A percentile compares a stretch with the other conserved stretches of the same genome.
These are phyloP conservation scores for Octomys mimax DNA, from an alignment of 2,797 vertebrate species.

Conservation along the genomic window DNA sequence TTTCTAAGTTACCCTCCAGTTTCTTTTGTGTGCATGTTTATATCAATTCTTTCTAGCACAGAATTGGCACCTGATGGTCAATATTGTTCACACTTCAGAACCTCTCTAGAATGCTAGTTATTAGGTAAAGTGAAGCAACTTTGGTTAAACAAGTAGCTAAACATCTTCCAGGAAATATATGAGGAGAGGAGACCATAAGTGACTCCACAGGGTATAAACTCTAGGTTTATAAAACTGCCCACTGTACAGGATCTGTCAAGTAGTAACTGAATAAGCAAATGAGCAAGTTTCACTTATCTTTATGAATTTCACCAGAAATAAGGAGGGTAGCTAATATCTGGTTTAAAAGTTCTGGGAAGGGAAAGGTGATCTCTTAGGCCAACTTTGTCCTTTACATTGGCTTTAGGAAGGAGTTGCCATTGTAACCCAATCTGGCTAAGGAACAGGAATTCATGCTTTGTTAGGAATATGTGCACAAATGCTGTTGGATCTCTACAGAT, in stretches of 20 bases:
- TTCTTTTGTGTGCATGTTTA: background rate
- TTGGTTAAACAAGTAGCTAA: background rate
- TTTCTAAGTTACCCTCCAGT: background rate
- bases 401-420: background rate
- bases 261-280: constrained; percentile 4
- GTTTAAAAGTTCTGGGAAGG: constrained; percentile 6
- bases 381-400: background rate
- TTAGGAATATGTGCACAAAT: background rate
- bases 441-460: background rate
- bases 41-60: background rate
- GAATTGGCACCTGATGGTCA: background rate
- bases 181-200: background rate
- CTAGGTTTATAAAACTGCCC: background rate
- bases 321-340: background rate
- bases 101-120: background rate
- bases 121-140: constrained; percentile 22
- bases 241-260: background rate
- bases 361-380: background rate
- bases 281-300: background rate
- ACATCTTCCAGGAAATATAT: background rate
- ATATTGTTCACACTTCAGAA: background rate
- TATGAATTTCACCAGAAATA: background rate
- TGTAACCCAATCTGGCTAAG: background rate
- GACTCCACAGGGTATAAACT: background rate
- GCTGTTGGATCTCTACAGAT: background rate